phyloP scores from a whole-genome alignment of 2,797 vertebrate species.

The Erethizon dorsatum region DNA sequence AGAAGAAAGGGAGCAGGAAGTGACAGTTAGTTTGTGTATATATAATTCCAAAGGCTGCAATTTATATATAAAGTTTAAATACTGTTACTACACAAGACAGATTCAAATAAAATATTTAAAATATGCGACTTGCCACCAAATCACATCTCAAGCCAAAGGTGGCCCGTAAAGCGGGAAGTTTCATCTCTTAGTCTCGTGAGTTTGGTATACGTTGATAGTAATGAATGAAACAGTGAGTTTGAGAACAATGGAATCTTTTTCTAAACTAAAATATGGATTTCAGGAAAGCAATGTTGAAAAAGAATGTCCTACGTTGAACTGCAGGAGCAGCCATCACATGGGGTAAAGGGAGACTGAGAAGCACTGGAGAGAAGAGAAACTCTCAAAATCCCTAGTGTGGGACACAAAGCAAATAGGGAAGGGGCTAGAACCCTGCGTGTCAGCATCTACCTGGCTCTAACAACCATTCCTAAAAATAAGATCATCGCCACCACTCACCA shows the following conservation, averaged over 20 bases:
- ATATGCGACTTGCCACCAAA: background rate
- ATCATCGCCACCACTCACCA: no score
- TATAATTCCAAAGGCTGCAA: background rate
- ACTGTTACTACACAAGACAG: background rate
- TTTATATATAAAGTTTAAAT: background rate
- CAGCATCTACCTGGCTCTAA: background rate
- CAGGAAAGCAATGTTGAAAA: background rate
- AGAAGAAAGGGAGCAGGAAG: rapidly evolving
- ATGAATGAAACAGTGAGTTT: background rate
- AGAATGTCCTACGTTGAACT: background rate
- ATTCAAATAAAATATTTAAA: background rate
- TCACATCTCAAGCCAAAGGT: background rate
- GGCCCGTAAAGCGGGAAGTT: background rate
- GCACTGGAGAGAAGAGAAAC: background rate
- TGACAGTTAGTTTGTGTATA: background rate
- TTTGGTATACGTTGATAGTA: background rate
- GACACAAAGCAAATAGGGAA: background rate
- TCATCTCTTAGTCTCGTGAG: background rate
- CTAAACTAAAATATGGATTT: background rate
- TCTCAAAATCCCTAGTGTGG: background rate
- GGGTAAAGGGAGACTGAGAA: background rate
- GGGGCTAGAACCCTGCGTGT: rapidly evolving
- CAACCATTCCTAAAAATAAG: background rate
- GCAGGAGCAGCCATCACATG: rapidly evolving
- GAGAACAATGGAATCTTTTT: background rate